Percentiles rank a stretch among this genome's conserved stretches.
Evolutionary conservation across 2,113 vertebrate genomes (phyloP).

Genomic region (Poeciliopsis retropinna): DNA sequence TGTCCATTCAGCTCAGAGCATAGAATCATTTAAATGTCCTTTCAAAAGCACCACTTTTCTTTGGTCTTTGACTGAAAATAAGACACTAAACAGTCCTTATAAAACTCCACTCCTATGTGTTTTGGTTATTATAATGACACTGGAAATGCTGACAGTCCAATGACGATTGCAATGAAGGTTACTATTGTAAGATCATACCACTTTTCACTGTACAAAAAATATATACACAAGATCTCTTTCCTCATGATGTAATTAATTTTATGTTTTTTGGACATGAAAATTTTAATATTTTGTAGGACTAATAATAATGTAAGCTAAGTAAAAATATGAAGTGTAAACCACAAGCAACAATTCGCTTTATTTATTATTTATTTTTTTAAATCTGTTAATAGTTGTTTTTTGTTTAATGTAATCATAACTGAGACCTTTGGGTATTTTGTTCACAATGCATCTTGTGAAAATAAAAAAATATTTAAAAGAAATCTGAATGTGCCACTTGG

Average conservation of each 20-base stretch:
- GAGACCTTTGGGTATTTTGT: constrained; percentile 5
- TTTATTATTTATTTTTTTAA: constrained; percentile 10
- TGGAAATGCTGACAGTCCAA: no score
- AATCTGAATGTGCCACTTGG: neutral
- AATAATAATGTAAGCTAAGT: no score
- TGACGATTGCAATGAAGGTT: neutral
- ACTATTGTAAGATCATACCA: neutral
- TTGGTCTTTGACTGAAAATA: no score
- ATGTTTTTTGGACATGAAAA: neutral
- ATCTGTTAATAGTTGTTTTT: constrained; percentile 4
- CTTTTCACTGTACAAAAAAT: neutral
- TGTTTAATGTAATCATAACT: constrained; percentile 3
- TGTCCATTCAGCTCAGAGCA: no score
- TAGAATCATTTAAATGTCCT: no score
- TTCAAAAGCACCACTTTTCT: no score
- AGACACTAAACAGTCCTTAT: no score
- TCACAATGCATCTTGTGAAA: constrained; percentile 7
- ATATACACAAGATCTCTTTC: neutral
- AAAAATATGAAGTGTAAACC: neutral
- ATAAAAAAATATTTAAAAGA: neutral
- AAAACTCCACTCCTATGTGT: no score
- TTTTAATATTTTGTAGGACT: no score
- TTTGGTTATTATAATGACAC: no score
- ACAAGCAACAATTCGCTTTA: neutral
- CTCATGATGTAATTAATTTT: neutral